These are phyloP conservation scores for Staurois parvus DNA, from an alignment of 2,797 vertebrate genomes.

Conservation along the genomic window DNA sequence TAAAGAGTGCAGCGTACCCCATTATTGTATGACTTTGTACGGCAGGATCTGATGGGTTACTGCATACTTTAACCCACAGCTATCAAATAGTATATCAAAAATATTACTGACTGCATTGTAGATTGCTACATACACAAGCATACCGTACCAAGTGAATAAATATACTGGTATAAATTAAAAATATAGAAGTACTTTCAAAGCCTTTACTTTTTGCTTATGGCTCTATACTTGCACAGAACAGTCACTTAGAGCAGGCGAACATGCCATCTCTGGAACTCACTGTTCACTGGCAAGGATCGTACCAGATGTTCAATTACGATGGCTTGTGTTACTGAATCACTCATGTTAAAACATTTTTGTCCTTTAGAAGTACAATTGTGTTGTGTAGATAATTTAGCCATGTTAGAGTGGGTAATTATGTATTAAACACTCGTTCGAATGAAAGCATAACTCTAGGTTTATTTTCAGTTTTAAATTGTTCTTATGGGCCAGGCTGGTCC, in stretches of 20 bases:
- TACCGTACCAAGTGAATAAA: too few relatives aligned
- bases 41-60: neutral
- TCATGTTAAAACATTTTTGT: too few relatives aligned
- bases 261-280: neutral
- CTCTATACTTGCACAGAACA: neutral
- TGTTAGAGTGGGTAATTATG: too few relatives aligned
- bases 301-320: neutral
- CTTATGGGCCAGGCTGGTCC: too few relatives aligned
- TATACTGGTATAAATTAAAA: neutral
- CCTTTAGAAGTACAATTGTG: neutral
- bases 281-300: neutral
- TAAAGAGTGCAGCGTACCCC: neutral
- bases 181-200: neutral
- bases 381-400: neutral
- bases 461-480: too few relatives aligned
- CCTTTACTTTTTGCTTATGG: neutral
- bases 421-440: neutral
- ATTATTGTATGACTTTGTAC: neutral
- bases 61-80: too few relatives aligned
- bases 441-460: neutral
- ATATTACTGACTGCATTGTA: too few relatives aligned
- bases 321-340: neutral
- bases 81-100: neutral
- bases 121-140: too few relatives aligned
- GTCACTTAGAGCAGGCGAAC: neutral